phyloP scores from a whole-genome alignment of 2,113 vertebrate genomes.

The Heterotis niloticus region DNA sequence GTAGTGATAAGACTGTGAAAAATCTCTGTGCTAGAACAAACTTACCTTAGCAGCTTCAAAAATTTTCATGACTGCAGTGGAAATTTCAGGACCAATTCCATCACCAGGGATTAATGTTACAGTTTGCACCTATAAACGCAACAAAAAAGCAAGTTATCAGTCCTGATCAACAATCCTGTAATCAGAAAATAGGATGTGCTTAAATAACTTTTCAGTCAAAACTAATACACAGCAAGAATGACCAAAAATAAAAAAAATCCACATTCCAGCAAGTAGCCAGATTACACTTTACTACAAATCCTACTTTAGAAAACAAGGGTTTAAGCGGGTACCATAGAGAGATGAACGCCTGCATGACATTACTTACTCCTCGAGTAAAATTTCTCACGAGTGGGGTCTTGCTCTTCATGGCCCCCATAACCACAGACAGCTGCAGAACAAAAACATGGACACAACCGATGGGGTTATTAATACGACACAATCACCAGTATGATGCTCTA shows the following conservation, averaged over 20 bases:
- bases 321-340: too few species aligned
- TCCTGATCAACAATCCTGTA: neutral
- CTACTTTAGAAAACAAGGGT: neutral
- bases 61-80: slow-evolving; percentile 84
- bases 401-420: slow-evolving; percentile 72
- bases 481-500: neutral
- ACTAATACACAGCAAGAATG: too few species aligned
- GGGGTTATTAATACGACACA: neutral
- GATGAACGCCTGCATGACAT: slow-evolving; percentile 12
- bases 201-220: too few species aligned
- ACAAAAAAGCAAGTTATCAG: slow-evolving; percentile 23
- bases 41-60: slow-evolving; percentile 87
- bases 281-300: too few species aligned
- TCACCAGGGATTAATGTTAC: slow-evolving; percentile 95
- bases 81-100: slow-evolving; percentile 95
- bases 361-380: slow-evolving; percentile 78
- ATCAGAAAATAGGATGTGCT: too few species aligned
- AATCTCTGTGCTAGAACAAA: neutral
- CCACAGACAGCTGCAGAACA: slow-evolving; percentile 67
- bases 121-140: slow-evolving; percentile 71
- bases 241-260: too few species aligned
- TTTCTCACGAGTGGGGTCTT: slow-evolving; percentile 71
- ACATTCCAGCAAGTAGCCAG: too few species aligned
- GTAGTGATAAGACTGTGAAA: neutral
- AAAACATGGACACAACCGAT: neutral